phyloP scores from a whole-genome alignment of 2,888 invertebrate genomes.

The Cataglyphis albicans region DNA sequence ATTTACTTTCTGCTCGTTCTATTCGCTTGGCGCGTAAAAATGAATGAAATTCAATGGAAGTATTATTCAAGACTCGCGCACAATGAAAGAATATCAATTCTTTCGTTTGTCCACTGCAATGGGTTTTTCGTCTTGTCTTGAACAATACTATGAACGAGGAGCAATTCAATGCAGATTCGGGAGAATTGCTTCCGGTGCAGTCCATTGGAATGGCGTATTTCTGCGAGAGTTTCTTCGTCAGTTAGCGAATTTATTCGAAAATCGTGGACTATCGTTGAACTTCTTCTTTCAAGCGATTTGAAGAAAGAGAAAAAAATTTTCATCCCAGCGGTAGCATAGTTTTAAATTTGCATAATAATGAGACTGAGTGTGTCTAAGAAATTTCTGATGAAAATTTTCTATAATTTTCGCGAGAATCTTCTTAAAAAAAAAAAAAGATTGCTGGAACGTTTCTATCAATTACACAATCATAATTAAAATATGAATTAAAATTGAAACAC shows the following conservation, averaged over 20 bases:
- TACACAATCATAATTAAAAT: not conserved
- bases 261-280: slow-evolving; percentile 27
- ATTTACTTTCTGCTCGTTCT: slow-evolving; percentile 61
- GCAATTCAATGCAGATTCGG: slow-evolving; percentile 77
- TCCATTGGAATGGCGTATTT: slow-evolving; percentile 54
- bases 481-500: not conserved
- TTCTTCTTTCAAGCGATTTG: slow-evolving; percentile 25
- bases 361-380: slow-evolving; percentile 1
- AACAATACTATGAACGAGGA: slow-evolving; percentile 70
- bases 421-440: not conserved
- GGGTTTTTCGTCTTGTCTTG: slow-evolving; percentile 55
- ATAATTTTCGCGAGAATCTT: not conserved
- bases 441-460: not conserved
- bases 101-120: slow-evolving; percentile 72
- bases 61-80: slow-evolving; percentile 72
- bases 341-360: slow-evolving; percentile 45
- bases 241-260: slow-evolving; percentile 52
- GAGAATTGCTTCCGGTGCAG: slow-evolving; percentile 75
- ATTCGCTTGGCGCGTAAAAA: slow-evolving; percentile 41
- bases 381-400: slow-evolving; percentile 12
- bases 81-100: slow-evolving; percentile 76
- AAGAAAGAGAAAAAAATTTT: slow-evolving; percentile 31
- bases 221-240: slow-evolving; percentile 52
- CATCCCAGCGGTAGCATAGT: not conserved
- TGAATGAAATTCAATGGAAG: slow-evolving; percentile 71